A percentile compares a stretch with the other conserved stretches of the same genome.
phyloP scores from a whole-genome alignment of 1,140 invertebrate species.

The Sinella curviseta region DNA sequence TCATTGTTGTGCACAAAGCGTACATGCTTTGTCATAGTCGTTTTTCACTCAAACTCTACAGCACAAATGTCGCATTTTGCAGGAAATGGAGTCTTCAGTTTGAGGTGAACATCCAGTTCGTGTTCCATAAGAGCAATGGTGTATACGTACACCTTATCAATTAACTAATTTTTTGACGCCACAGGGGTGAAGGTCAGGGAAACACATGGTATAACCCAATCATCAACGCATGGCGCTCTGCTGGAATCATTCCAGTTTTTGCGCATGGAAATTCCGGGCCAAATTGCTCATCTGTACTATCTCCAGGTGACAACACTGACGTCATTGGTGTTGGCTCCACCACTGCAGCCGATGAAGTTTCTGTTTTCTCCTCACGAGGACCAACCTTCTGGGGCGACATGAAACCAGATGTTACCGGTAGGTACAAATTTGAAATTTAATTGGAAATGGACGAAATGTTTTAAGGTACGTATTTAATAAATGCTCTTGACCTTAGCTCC shows the following conservation, averaged over 20 bases:
- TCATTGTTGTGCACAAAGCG: too few species aligned
- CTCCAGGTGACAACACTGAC: constrained; percentile 3
- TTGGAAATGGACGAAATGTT: too few species aligned
- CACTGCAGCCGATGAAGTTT: background rate
- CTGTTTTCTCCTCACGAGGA: background rate
- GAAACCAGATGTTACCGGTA: background rate
- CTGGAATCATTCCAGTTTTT: constrained; percentile 34
- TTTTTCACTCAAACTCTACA: too few species aligned
- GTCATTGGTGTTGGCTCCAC: background rate
- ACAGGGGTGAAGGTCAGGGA: background rate
- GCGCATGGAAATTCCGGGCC: constrained; percentile 25
- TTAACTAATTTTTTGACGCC: too few species aligned
- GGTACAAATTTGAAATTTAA: background rate
- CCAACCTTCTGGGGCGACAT: background rate
- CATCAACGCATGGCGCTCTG: constrained; percentile 28
- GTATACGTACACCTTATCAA: too few species aligned
- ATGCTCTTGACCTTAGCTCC: too few species aligned
- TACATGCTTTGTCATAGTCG: too few species aligned
- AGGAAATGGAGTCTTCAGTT: too few species aligned
- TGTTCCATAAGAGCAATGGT: too few species aligned
- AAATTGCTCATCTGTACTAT: constrained; percentile 7
- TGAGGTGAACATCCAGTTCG: too few species aligned
- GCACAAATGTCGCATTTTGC: too few species aligned
- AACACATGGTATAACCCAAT: background rate
- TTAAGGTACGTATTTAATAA: too few species aligned